These are phyloP conservation scores for Barnardius zonarius DNA, from an alignment of 2,113 vertebrate genomes.

Conservation along the genomic window DNA sequence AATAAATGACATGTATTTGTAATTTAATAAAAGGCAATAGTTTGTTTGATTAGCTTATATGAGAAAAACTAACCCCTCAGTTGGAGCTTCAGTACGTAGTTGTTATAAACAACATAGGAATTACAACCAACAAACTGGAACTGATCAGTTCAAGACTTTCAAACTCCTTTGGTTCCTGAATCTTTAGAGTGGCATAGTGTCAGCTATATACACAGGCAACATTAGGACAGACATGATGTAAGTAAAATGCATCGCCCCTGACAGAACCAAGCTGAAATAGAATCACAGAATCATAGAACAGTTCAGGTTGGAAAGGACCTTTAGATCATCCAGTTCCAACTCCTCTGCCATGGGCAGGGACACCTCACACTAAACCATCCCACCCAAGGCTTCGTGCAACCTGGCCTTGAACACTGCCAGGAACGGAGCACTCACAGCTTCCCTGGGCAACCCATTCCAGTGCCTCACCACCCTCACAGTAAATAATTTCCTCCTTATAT, in stretches of 20 bases:
- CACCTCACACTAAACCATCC: too few relatives aligned
- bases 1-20: not conserved
- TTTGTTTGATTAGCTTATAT: not conserved
- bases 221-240: accelerated
- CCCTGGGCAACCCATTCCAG: too few relatives aligned
- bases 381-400: too few relatives aligned
- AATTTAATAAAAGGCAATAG: not conserved
- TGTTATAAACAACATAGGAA: not conserved
- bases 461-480: too few relatives aligned
- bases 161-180: not conserved
- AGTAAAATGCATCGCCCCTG: not conserved
- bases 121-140: not conserved
- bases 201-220: accelerated
- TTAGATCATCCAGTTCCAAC: too few relatives aligned
- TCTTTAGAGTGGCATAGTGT: accelerated
- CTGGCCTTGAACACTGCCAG: too few relatives aligned
- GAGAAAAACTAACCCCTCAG: not conserved
- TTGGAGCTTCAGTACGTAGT: not conserved
- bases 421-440: too few relatives aligned
- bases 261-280: not conserved
- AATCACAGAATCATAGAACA: too few relatives aligned
- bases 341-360: too few relatives aligned
- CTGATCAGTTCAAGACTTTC: not conserved
- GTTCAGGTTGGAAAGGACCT: too few relatives aligned
- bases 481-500: too few relatives aligned